Base-by-base conservation (phyloP, 92 coral and sea anemone species). In the Actinernus sp. region DNA sequence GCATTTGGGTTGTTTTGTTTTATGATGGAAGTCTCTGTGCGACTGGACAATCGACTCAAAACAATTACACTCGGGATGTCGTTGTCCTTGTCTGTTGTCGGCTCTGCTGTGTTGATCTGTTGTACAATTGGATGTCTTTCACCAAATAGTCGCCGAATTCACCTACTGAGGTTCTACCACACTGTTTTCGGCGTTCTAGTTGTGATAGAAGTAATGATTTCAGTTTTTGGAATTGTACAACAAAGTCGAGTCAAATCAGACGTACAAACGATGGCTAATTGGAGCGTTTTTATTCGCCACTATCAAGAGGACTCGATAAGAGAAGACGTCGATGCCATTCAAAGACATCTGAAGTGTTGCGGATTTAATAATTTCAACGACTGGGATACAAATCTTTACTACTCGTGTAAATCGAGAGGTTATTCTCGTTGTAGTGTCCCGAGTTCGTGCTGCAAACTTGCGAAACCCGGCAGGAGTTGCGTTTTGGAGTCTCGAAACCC, bases 361-460 rank as follows among this genome's bases (percentile, higher is more conserved):
- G 87, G 87, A 0, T 81, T 81, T 68, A 63, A 27, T 26, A 55
- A 53, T 20, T 81, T 61, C 23, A 45, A 61, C 12, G 87, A 81
- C 56, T 81, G 87, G 87, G 87, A 81, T 50, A 27, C 55, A 14
- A 81, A 71, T 43, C 69, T 63, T 24, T 25, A 45, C 16, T 81
- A 50, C 40, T 81, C 87, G 22, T 81, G 87, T 30, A 55, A 57
- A 2, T 71, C 87, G 3, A 48, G 27, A 14, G 81, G 71, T 17
- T 55, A 76, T 31, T 53, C 30, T 2, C 71, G 70, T 62, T 81
- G 87, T 36, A 58, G 87, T 10, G 87, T 81, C 3, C 87, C 87
- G 1, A 50, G 61, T 39, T 81, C 87, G 23, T 81, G 87, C 53
- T 72, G 87, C 40, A 72, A 63, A 47, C 54, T 28, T 13, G 44